Percentiles rank a stretch among this genome's conserved stretches.
Evolutionary conservation across 2,113 vertebrate species (phyloP).

Genomic region (Scolopax mira): DNA sequence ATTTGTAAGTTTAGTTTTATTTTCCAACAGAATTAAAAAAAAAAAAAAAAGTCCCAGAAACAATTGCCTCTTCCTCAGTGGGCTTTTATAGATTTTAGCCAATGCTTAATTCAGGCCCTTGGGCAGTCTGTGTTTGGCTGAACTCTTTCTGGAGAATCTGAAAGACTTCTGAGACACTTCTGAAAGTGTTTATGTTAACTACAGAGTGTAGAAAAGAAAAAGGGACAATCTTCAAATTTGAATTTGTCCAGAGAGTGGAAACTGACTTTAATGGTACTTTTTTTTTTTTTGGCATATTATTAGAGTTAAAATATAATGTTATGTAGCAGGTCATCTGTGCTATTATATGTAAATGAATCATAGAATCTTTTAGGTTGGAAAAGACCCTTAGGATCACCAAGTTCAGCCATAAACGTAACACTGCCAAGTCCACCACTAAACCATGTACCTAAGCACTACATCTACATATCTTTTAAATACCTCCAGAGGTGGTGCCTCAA

Average conservation of each 20-base stretch:
- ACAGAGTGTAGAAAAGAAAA: not conserved
- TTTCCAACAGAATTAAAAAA: not conserved
- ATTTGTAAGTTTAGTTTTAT: not conserved
- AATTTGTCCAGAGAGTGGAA: not conserved
- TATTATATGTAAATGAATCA: not conserved
- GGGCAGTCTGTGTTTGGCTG: not conserved
- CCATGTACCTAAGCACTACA: not conserved
- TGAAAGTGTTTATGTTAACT: not conserved
- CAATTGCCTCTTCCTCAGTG: not conserved
- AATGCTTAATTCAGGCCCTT: not conserved
- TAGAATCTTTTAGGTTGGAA: not conserved
- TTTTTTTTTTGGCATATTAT: not conserved
- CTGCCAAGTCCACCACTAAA: not conserved
- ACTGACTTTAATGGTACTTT: not conserved
- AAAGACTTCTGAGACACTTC: not conserved
- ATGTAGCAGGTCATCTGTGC: not conserved
- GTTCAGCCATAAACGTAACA: not conserved
- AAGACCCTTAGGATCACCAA: not conserved
- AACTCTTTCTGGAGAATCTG: not conserved
- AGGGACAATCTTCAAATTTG: not conserved
- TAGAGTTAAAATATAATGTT: not conserved
- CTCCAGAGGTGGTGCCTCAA: not conserved
- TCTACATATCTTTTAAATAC: not conserved
- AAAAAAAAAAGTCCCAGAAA: not conserved
- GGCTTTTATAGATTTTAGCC: not conserved